These are phyloP conservation scores for Aviceda subcristata DNA, from an alignment of 2,113 vertebrate genomes.

Conservation along the genomic window DNA sequence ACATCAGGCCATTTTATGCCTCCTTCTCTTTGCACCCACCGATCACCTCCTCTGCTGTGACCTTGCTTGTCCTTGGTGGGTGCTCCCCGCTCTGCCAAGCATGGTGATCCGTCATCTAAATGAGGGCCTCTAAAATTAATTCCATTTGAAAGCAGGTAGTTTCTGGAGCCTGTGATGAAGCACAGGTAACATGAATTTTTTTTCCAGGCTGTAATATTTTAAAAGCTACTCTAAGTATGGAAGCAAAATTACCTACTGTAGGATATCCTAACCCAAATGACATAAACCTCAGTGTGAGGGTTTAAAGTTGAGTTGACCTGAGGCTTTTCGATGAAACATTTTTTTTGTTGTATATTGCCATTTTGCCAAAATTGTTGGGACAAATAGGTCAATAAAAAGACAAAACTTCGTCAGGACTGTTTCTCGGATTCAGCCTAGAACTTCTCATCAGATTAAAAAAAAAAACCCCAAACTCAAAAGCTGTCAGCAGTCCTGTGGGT, in stretches of 20 bases:
- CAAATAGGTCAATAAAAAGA: neutral
- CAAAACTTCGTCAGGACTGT: neutral
- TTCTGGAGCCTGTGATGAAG: neutral
- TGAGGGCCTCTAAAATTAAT: neutral
- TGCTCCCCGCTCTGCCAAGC: neutral
- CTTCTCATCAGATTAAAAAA: neutral
- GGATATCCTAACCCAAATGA: neutral
- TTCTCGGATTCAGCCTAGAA: neutral
- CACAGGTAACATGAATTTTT: neutral
- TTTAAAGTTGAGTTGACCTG: neutral
- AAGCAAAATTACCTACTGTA: neutral
- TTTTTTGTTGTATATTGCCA: neutral
- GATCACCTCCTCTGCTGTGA: neutral
- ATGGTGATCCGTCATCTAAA: neutral
- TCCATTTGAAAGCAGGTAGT: neutral
- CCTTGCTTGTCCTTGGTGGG: neutral
- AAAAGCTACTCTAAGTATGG: neutral
- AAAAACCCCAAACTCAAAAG: neutral
- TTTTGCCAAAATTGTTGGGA: neutral
- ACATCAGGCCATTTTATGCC: neutral
- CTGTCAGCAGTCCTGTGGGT: neutral
- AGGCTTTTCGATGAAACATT: neutral
- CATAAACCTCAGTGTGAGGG: neutral
- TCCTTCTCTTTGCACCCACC: neutral
- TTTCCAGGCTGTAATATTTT: neutral